phyloP scores from a whole-genome alignment of 2,888 invertebrate genomes.

The Standfussiana lucernea region DNA sequence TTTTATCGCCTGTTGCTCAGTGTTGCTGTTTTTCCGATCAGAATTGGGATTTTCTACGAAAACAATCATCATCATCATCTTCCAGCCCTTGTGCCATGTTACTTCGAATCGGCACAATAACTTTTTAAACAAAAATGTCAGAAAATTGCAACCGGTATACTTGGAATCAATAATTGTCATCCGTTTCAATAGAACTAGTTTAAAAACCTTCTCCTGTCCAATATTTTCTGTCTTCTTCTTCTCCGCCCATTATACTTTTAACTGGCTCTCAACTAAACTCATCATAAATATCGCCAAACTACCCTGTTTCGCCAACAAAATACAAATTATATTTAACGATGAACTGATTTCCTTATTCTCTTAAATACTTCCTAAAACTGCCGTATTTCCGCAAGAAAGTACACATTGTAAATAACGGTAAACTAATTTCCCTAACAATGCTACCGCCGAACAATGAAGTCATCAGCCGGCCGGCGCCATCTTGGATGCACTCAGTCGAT shows the following conservation, averaged over 20 bases:
- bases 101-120: not conserved
- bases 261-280: not conserved
- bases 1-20: slow-evolving; percentile 17
- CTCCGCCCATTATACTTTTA: not conserved
- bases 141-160: not conserved
- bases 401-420: slow-evolving; percentile 52
- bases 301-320: not conserved
- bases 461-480: slow-evolving; percentile 75
- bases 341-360: not conserved
- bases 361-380: slow-evolving; percentile 1
- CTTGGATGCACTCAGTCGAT: slow-evolving; percentile 78
- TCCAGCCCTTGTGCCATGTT: not conserved
- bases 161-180: not conserved
- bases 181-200: not conserved
- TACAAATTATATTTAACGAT: not conserved
- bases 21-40: not conserved
- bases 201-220: not conserved
- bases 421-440: slow-evolving; percentile 68
- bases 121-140: not conserved
- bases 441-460: slow-evolving; percentile 77
- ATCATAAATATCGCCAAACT: not conserved
- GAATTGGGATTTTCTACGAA: not conserved
- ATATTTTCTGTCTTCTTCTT: not conserved
- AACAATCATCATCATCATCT: not conserved
- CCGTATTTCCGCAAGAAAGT: not conserved